Conservation (phyloP, 1,140 invertebrate genomes). For the Saccostrea glomerata region DNA sequence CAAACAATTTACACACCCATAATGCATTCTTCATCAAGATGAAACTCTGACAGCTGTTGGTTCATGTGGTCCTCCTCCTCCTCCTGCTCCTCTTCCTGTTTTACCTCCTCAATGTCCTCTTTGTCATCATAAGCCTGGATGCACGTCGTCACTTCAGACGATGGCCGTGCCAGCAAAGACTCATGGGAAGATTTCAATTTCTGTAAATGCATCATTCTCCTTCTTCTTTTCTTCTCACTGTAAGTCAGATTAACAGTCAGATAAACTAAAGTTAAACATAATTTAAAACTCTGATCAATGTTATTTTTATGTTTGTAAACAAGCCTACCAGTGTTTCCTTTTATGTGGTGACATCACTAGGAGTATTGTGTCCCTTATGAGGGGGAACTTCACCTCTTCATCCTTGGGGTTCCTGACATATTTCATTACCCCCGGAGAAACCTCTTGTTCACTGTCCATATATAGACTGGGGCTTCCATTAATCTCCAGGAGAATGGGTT, state of each 20-base stretch:
- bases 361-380: conserved; percentile 74
- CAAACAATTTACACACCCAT: background rate
- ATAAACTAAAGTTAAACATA: too few species aligned
- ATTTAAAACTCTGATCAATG: too few species aligned
- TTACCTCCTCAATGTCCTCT: background rate
- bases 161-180: background rate
- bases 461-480: conserved; percentile 80
- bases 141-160: background rate
- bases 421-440: conserved; percentile 68
- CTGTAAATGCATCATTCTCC: conserved; percentile 13
- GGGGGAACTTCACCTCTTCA: conserved; percentile 76
- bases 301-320: background rate
- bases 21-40: background rate
- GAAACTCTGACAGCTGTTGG: conserved; percentile 6
- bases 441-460: conserved; percentile 78
- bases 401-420: conserved; percentile 73
- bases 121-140: background rate
- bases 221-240: conserved; percentile 18
- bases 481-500: conserved; percentile 80
- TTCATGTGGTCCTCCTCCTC: background rate
- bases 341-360: conserved; percentile 71
- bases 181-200: background rate
- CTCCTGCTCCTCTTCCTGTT: background rate
- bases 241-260: background rate
- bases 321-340: conserved; percentile 51